phyloP scores from a whole-genome alignment of 1,140 invertebrate species.

The Trachymyrmex septentrionalis region DNA sequence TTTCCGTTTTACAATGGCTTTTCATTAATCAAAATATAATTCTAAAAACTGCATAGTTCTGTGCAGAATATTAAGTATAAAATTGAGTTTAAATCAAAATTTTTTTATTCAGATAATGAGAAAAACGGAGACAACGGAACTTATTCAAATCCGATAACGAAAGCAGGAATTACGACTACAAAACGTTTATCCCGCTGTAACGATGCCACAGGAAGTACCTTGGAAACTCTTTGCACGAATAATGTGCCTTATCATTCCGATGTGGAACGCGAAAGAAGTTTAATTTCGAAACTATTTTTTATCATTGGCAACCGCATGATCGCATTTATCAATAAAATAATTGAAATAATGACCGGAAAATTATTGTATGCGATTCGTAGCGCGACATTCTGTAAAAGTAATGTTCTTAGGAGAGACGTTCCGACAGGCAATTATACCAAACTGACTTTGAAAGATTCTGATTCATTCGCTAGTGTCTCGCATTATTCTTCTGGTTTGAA shows the following conservation, averaged over 20 bases:
- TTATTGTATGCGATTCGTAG: background rate
- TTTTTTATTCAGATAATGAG: constrained; percentile 35
- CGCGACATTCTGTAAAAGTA: background rate
- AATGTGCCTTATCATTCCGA: background rate
- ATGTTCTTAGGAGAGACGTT: background rate
- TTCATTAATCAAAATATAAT: constrained; percentile 21
- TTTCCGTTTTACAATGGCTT: constrained; percentile 30
- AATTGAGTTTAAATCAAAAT: constrained; percentile 27
- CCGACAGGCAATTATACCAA: background rate
- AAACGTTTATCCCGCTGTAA: constrained; percentile 25
- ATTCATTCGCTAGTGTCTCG: background rate
- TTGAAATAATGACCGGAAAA: constrained; percentile 8
- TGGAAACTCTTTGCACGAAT: constrained; percentile 13
- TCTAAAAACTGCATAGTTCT: background rate
- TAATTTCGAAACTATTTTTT: constrained; percentile 59
- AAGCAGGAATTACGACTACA: constrained; percentile 18
- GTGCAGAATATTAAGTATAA: constrained; percentile 8
- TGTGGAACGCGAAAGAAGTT: background rate
- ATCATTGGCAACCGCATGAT: constrained; percentile 61
- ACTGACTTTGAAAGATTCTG: background rate
- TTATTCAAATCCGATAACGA: constrained; percentile 45
- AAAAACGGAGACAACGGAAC: constrained; percentile 33
- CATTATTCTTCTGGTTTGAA: background rate
- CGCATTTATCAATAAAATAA: constrained; percentile 64
- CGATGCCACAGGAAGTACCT: background rate